Evolutionary conservation across 2,113 vertebrate species (phyloP).

Genomic region (Barnardius zonarius): DNA sequence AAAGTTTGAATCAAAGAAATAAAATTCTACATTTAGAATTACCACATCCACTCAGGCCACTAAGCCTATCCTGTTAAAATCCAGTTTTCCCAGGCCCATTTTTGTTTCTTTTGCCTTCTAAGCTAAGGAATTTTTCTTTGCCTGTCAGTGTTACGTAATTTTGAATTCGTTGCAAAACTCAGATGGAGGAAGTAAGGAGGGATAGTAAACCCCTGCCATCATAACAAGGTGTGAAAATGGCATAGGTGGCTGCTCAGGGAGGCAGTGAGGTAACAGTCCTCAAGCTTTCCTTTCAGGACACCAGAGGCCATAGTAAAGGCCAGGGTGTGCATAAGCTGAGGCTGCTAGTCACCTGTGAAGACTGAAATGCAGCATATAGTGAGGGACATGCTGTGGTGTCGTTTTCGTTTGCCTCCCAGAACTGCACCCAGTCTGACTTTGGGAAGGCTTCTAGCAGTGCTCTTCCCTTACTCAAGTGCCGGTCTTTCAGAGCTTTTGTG

Average conservation of each 20-base stretch:
- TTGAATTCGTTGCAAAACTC: neutral
- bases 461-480: neutral
- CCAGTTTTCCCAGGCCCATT: neutral
- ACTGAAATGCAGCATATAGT: neutral
- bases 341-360: neutral
- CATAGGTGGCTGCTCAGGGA: neutral
- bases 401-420: neutral
- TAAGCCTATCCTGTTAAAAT: neutral
- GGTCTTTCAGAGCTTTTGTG: neutral
- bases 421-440: neutral
- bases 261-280: neutral
- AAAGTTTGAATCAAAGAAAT: neutral
- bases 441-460: neutral
- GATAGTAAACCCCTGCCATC: neutral
- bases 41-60: neutral
- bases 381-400: neutral
- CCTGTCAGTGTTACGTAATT: neutral
- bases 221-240: neutral
- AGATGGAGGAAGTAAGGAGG: neutral
- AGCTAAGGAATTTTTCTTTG: neutral
- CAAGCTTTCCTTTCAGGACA: neutral
- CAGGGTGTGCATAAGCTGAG: neutral
- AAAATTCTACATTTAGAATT: neutral
- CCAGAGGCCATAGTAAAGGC: neutral
- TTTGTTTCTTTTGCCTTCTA: neutral